These are phyloP conservation scores for Drosophila quinaria DNA, from an alignment of 2,888 invertebrate species.

Conservation along the genomic window DNA sequence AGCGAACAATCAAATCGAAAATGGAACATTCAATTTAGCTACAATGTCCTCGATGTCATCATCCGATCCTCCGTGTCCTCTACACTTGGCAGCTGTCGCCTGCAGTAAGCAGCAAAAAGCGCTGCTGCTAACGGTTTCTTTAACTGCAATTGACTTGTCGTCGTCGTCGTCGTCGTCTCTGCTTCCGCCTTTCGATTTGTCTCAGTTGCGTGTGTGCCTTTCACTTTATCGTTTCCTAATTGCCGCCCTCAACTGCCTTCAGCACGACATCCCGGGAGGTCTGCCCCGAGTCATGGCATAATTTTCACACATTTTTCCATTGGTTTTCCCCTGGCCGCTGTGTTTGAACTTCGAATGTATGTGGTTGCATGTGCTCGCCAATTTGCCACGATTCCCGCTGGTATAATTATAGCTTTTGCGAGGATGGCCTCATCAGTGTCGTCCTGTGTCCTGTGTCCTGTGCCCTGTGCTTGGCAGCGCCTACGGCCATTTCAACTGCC, in stretches of 20 bases:
- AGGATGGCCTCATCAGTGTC: constrained; percentile 20
- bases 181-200: constrained; percentile 26
- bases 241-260: constrained; percentile 48
- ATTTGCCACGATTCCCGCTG: constrained; percentile 74
- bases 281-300: constrained; percentile 36
- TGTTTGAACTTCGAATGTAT: constrained; percentile 4
- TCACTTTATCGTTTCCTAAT: constrained; percentile 78
- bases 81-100: constrained; percentile 68
- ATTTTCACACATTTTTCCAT: constrained; percentile 59
- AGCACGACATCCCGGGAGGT: constrained; percentile 35
- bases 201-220: constrained; percentile 49
- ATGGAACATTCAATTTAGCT: constrained; percentile 72
- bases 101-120: constrained; percentile 45
- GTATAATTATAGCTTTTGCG: constrained; percentile 71
- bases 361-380: constrained; percentile 35
- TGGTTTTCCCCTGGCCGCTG: constrained; percentile 19
- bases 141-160: constrained; percentile 59
- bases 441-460: constrained; percentile 31
- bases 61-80: constrained; percentile 24
- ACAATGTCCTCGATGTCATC: constrained; percentile 48
- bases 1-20: constrained; percentile 36
- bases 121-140: constrained; percentile 45
- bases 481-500: constrained; percentile 52
- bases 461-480: constrained; percentile 55
- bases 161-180: constrained; percentile 32